Evolutionary conservation across 92 coral and sea anemone species (phyloP).

Genomic region (Siderastrea siderea): DNA sequence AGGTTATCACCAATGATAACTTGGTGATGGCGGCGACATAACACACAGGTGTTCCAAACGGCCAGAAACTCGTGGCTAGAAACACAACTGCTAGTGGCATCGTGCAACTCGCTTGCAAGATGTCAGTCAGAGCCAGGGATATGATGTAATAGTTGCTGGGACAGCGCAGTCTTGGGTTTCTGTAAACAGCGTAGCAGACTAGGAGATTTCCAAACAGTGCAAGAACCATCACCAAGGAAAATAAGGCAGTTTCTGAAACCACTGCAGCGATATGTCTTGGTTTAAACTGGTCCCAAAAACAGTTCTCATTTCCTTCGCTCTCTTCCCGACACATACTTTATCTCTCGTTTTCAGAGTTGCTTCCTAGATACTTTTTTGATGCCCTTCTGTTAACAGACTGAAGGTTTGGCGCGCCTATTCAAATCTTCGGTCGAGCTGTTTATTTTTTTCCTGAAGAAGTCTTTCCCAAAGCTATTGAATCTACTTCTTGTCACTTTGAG

Average conservation of each 20-base stretch:
- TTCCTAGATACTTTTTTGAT: too few species aligned
- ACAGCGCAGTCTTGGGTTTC: constrained; percentile 11
- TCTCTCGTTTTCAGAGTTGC: too few species aligned
- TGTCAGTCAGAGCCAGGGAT: constrained; percentile 23
- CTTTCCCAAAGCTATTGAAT: too few species aligned
- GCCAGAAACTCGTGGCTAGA: neutral
- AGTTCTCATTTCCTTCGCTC: too few species aligned
- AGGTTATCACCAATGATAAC: constrained; percentile 3
- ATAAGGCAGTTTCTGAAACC: neutral
- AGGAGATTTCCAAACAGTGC: constrained; percentile 28
- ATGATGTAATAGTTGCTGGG: constrained; percentile 40
- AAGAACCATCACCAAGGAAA: neutral
- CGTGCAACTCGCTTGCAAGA: constrained; percentile 9
- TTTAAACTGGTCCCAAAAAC: neutral
- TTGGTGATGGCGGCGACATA: neutral
- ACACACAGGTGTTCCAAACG: constrained; percentile 1
- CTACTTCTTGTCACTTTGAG: too few species aligned
- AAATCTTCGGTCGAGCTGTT: too few species aligned
- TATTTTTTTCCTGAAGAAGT: too few species aligned
- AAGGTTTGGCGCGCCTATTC: too few species aligned
- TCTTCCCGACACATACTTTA: too few species aligned
- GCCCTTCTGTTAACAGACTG: too few species aligned
- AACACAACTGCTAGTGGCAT: constrained; percentile 28
- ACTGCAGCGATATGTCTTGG: neutral
- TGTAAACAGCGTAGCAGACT: constrained; percentile 17